phyloP scores from a whole-genome alignment of 2,113 vertebrate genomes.

The Aspiorhynchus laticeps region DNA sequence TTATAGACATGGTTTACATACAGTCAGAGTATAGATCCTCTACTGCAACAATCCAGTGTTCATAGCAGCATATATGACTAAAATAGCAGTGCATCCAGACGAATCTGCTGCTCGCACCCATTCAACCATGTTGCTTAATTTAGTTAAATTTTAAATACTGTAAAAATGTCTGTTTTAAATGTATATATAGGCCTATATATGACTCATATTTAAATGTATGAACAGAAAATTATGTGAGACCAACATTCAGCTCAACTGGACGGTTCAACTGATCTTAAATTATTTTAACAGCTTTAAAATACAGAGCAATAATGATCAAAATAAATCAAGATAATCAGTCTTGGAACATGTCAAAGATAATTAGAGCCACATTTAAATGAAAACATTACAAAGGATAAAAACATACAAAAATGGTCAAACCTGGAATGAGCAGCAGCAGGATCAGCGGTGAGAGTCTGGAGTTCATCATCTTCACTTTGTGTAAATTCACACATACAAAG shows the following conservation, averaged over 20 bases:
- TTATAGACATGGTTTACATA: not conserved
- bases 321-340: not conserved
- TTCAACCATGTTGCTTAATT: not conserved
- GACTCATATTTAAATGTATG: not conserved
- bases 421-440: not conserved
- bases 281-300: not conserved
- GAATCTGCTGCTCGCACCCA: not conserved
- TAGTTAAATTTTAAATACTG: not conserved
- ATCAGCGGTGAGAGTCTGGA: not conserved
- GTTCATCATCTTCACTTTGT: constrained; percentile 9
- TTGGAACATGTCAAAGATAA: not conserved
- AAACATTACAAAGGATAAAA: not conserved
- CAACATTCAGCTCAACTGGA: not conserved
- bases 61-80: not conserved
- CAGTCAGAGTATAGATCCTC: not conserved
- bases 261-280: not conserved
- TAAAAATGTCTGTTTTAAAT: not conserved
- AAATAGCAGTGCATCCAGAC: not conserved
- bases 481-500: not conserved
- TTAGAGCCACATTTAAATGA: not conserved
- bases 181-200: not conserved
- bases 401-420: not conserved
- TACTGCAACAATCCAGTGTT: not conserved
- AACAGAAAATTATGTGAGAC: not conserved
- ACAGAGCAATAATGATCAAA: not conserved